phyloP scores from a whole-genome alignment of 2,113 vertebrate genomes.

The Gila orcuttii region DNA sequence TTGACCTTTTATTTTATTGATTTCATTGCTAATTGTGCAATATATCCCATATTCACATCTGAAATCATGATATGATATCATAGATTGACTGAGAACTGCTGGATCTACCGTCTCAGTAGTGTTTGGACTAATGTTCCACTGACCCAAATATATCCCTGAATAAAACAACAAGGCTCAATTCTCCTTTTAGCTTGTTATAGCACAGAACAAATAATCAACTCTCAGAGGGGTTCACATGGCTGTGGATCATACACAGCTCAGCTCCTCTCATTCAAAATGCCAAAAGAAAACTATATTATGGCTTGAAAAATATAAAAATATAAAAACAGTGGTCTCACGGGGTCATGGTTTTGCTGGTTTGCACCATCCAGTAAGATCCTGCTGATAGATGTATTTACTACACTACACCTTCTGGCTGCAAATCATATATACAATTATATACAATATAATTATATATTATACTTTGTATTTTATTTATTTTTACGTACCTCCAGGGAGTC shows the following conservation, averaged over 20 bases:
- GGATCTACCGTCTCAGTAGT: not conserved
- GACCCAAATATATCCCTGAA: conserved; percentile 14
- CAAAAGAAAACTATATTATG: not conserved
- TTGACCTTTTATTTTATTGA: too few species aligned
- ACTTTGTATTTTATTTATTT: too few species aligned
- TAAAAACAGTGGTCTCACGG: not conserved
- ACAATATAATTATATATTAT: too few species aligned
- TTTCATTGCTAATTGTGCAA: not conserved
- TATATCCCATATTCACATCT: not conserved
- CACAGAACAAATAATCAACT: not conserved
- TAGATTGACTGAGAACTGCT: not conserved
- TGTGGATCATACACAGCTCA: not conserved
- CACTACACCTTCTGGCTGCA: not conserved
- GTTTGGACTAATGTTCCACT: conserved; percentile 10
- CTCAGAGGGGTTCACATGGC: not conserved
- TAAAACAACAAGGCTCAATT: conserved; percentile 17
- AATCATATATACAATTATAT: not conserved
- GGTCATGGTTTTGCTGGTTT: not conserved
- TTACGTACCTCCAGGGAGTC: not conserved
- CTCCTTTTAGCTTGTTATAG: conserved; percentile 14
- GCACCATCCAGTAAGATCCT: not conserved
- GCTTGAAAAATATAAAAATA: not conserved
- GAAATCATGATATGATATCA: not conserved
- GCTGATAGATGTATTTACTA: not conserved
- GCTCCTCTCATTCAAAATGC: not conserved